Conservation (phyloP, 2,113 vertebrate species). For the Ceuthmochares aereus region DNA sequence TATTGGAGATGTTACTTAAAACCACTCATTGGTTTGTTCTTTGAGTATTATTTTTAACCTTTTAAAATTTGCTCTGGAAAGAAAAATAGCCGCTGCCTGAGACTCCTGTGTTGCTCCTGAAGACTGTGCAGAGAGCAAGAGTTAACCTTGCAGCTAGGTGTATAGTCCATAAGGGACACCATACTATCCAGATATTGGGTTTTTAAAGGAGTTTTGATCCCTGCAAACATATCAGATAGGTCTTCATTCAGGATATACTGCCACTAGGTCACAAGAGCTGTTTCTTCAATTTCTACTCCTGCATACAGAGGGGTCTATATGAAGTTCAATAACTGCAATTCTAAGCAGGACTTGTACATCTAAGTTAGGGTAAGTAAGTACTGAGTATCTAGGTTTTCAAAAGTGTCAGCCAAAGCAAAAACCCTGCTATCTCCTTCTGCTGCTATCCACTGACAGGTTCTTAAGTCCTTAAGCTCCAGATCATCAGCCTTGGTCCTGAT, state of each 20-base stretch:
- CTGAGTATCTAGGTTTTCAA: background rate
- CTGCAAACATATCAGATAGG: background rate
- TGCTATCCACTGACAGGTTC: background rate
- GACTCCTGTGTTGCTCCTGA: background rate
- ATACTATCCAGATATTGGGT: background rate
- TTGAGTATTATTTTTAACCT: background rate
- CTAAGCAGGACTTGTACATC: background rate
- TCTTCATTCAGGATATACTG: background rate
- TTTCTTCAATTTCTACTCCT: background rate
- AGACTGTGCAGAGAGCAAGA: background rate
- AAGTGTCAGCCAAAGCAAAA: background rate
- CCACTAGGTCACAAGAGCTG: background rate
- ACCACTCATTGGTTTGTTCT: background rate
- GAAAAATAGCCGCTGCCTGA: background rate
- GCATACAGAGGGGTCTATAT: background rate
- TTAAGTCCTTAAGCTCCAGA: background rate
- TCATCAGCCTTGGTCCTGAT: background rate
- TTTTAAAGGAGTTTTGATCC: background rate
- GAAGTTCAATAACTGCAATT: background rate
- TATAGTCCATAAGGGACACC: background rate
- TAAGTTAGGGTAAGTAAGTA: background rate
- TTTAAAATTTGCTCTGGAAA: background rate
- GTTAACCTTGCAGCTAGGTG: background rate
- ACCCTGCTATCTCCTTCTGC: background rate
- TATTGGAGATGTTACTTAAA: rapidly evolving